Conservation (phyloP, 2,888 invertebrate genomes). For the Stramonita haemastoma region DNA sequence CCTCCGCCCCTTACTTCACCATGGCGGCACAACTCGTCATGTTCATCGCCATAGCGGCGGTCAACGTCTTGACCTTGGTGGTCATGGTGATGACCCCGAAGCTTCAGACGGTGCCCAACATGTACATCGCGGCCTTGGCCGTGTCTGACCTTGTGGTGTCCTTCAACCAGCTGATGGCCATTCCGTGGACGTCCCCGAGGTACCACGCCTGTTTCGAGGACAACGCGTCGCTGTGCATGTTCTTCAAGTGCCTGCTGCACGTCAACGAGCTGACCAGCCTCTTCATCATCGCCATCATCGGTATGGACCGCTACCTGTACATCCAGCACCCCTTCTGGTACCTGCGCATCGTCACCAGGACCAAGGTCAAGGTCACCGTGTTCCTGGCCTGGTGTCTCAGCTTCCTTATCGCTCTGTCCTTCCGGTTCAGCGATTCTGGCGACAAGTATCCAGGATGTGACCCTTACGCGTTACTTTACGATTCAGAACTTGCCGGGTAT, state of each 20-base stretch:
- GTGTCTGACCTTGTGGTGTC: slow-evolving; percentile 49
- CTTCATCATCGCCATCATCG: slow-evolving; percentile 40
- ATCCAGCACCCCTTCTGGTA: slow-evolving; percentile 46
- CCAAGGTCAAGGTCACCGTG: slow-evolving; percentile 36
- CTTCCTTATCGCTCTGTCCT: slow-evolving; percentile 26
- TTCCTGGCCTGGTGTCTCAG: slow-evolving; percentile 37
- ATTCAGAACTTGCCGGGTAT: background rate
- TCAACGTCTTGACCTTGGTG: slow-evolving; percentile 49
- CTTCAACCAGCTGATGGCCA: slow-evolving; percentile 37
- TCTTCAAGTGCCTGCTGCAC: slow-evolving; percentile 39
- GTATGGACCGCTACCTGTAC: slow-evolving; percentile 46
- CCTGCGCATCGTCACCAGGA: slow-evolving; percentile 37
- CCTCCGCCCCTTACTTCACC: background rate
- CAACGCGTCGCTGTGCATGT: slow-evolving; percentile 40
- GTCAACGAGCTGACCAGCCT: slow-evolving; percentile 39
- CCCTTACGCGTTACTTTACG: slow-evolving; percentile 19
- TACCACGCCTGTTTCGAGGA: slow-evolving; percentile 16
- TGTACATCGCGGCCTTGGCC: slow-evolving; percentile 51
- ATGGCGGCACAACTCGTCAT: slow-evolving; percentile 2
- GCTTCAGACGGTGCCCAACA: slow-evolving; percentile 49
- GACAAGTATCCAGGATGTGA: slow-evolving; percentile 2
- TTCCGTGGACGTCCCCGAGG: slow-evolving; percentile 28
- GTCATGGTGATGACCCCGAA: slow-evolving; percentile 41
- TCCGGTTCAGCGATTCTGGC: background rate
- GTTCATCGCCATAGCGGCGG: slow-evolving; percentile 29